Evolutionary conservation across 2,797 vertebrate species (phyloP).

Genomic region (Sebastolobus altivelis): DNA sequence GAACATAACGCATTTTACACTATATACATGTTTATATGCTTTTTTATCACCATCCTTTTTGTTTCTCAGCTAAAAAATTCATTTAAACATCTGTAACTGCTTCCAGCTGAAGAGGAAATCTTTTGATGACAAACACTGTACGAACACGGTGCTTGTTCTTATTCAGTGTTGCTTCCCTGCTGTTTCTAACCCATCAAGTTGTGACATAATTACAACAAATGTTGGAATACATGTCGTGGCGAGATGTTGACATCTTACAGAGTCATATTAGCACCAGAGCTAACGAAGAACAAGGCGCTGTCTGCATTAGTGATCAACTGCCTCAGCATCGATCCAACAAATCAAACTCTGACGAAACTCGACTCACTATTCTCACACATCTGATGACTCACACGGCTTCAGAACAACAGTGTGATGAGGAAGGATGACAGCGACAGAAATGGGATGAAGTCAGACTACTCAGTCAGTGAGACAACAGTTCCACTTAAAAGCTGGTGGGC

Average conservation of each 20-base stretch:
- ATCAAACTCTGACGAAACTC: conserved; percentile 17
- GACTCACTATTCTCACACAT: conserved; percentile 1
- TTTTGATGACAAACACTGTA: neutral
- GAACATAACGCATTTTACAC: neutral
- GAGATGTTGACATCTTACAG: conserved; percentile 7
- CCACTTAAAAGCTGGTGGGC: neutral
- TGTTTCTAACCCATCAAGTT: conserved; percentile 26
- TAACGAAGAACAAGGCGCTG: neutral
- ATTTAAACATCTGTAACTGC: neutral
- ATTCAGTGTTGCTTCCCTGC: conserved; percentile 21
- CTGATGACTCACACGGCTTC: conserved; percentile 18
- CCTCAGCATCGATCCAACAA: neutral
- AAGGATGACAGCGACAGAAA: conserved; percentile 11
- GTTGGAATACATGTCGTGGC: neutral
- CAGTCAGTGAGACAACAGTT: conserved; percentile 6
- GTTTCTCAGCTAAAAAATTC: no score
- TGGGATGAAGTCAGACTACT: neutral
- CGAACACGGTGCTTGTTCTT: neutral
- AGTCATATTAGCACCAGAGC: conserved; percentile 22
- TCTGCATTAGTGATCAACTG: conserved; percentile 9
- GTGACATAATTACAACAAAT: conserved; percentile 20
- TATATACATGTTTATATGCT: neutral
- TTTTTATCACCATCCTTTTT: neutral
- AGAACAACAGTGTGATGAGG: conserved; percentile 1
- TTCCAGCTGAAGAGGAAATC: neutral